Evolutionary conservation across 2,113 vertebrate genomes (phyloP), one percentile per base, ranked within the genome.

Genomic region (Balaenoptera acutorostrata): DNA sequence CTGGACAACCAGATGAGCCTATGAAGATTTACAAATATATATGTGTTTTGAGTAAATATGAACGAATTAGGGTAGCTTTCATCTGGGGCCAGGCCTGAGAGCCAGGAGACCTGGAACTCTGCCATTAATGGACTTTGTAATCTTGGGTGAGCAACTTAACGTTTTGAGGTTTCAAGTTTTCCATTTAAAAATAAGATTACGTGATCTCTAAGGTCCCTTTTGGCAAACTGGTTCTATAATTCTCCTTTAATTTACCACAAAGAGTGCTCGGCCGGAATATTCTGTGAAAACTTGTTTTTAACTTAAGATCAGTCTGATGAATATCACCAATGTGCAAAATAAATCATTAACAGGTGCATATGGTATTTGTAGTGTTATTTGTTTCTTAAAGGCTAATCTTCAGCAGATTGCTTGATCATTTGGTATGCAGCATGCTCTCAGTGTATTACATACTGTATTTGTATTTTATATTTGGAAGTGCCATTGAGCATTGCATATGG

Each of bases 361-460:
- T 98, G 97, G 82, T 93, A 95, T 97, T 95, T 94, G 92, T 68
- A 66, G 78, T 88, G 90, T 94, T 96, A 86, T 89, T 92, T 97
- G 89, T 95, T 94, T 90, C 90, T 95, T 95, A 94, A 94, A 93
- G 91, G 95, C 85, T 95, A 90, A 96, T 95, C 80, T 95, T 90
- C 77, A 41, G 96, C 88, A 97, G 95, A 98, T 93, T 96, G 59
- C 94, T 97, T 98, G 97, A 96, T 96, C 96, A 97, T 96, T 97
- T 98, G 85, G 95, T 97, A 83, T 88, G 93, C 68, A 97, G 81
- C 90, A 75, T 95, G 71, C 88, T 97, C 61, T 77, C 94, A 93
- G 44, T 93, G 33, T 90, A 72, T 95, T 97, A 80, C 94, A 95
- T 91, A 86, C 93, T 94, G 77, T 95, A 96, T 96, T 98, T 94